phyloP scores from a whole-genome alignment of 2,113 vertebrate genomes.

The Baryphthengus martii region DNA sequence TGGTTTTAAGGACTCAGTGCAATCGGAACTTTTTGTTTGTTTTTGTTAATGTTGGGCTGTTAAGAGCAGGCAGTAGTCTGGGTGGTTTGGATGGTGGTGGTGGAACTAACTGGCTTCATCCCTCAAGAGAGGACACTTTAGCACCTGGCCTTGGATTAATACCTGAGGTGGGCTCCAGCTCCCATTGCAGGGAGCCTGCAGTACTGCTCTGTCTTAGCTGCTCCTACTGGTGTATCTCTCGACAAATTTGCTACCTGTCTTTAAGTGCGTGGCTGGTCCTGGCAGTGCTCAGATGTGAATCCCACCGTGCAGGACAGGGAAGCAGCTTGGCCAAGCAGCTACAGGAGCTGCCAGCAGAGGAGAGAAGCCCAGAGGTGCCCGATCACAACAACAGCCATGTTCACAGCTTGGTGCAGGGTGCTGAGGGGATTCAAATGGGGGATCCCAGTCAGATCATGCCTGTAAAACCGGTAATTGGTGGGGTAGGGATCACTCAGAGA shows the following conservation, averaged over 20 bases:
- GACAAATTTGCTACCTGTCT: not conserved
- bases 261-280: not conserved
- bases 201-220: not conserved
- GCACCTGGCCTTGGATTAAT: not conserved
- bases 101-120: not conserved
- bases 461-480: not conserved
- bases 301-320: fast-evolving
- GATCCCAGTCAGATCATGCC: no score
- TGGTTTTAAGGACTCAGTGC: fast-evolving
- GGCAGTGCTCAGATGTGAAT: not conserved
- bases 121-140: not conserved
- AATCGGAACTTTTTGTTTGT: not conserved
- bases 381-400: no score
- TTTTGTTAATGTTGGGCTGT: not conserved
- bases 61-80: not conserved
- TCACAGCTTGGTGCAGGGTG: fast-evolving
- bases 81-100: fast-evolving
- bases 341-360: fast-evolving
- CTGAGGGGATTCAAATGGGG: fast-evolving
- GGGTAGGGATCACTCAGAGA: fast-evolving
- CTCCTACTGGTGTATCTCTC: not conserved
- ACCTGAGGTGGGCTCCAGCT: fast-evolving
- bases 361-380: not conserved
- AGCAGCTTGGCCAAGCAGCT: fast-evolving
- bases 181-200: fast-evolving